A percentile compares a stretch with the other conserved stretches of the same genome.
Conservation (phyloP, 2,113 vertebrate genomes). For the Aramus guarauna region DNA sequence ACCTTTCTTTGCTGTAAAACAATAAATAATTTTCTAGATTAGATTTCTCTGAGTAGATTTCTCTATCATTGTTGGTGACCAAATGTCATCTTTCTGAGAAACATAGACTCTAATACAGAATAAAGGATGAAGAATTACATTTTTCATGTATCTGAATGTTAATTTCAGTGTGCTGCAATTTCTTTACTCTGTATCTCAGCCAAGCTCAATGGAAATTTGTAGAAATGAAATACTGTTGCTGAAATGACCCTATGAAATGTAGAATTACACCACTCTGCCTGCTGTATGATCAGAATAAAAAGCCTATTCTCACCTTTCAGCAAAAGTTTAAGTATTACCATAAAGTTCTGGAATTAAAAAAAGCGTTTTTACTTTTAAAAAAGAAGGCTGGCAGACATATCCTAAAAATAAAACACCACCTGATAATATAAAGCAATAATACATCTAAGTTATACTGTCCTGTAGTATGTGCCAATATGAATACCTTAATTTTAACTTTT, state of each 20-base stretch:
- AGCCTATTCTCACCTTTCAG: not conserved
- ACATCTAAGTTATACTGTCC: not conserved
- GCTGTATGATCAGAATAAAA: not conserved
- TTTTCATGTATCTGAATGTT: not conserved
- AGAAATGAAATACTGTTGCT: not conserved
- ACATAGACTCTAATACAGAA: not conserved
- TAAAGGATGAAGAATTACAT: not conserved
- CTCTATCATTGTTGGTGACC: not conserved
- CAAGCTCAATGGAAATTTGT: not conserved
- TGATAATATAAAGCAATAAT: not conserved
- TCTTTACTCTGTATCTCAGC: not conserved
- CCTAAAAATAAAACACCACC: not conserved
- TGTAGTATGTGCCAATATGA: not conserved
- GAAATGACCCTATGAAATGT: not conserved
- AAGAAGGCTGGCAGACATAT: not conserved
- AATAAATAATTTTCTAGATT: not conserved
- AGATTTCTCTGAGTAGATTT: not conserved
- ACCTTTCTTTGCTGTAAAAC: not conserved
- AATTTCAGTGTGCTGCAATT: not conserved
- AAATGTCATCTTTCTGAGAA: not conserved
- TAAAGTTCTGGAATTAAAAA: not conserved
- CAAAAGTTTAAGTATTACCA: not conserved
- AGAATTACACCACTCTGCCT: not conserved
- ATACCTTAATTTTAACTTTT: not conserved
- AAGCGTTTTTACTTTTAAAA: not conserved